Base-by-base conservation (phyloP, 2,113 vertebrate species). In the Brachyistius frenatus region DNA sequence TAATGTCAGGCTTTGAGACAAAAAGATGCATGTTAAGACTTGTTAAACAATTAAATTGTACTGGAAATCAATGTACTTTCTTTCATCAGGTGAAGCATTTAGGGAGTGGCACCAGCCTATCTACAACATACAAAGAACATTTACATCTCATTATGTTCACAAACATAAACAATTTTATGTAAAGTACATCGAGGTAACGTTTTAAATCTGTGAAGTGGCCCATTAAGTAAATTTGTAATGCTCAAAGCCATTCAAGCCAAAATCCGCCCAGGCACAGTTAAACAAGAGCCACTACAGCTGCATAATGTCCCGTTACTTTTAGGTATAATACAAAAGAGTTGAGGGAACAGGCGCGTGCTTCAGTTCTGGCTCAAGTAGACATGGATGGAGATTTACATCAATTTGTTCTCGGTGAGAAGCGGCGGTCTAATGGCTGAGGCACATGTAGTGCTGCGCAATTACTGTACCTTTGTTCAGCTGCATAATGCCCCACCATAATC, bases 401-500 rank as follows among this genome's bases (percentile, higher is more conserved):
- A 75, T 86, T 68, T 72, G 72, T 68, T 66, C 69, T 39, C 35
- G 1, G 67, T 56, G 0, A 66, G 31, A 23, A 49, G 61, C 46
- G 4, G 14, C 13, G 1, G 49, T 47, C 54, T 44, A 23, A 76
- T 54, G 73, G 46, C 62, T 71, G 66, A 31, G 67, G 60, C 55
- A 52, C 13, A 69, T 73, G 32, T 39, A 55, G 35, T 3, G 56
- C 62, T 36, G 57, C 47, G 14, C 49, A 32, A 80, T 74, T n/a
- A 57, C 66, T 62, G 41, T 50, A 66, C 78, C 58, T 86, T 78
- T 84, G 56, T 82, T 79, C 84, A 64, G 66, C 64, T 9, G 68
- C 15, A 73, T 41, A 76, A 75, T 68, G 75, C 56, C 54, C 39
- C 30, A 15, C 61, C 60, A 66, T 78, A 80, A 84, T 86, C 68